These are phyloP conservation scores for Lasius platythorax DNA, from an alignment of 2,888 invertebrate genomes.

Conservation along the genomic window DNA sequence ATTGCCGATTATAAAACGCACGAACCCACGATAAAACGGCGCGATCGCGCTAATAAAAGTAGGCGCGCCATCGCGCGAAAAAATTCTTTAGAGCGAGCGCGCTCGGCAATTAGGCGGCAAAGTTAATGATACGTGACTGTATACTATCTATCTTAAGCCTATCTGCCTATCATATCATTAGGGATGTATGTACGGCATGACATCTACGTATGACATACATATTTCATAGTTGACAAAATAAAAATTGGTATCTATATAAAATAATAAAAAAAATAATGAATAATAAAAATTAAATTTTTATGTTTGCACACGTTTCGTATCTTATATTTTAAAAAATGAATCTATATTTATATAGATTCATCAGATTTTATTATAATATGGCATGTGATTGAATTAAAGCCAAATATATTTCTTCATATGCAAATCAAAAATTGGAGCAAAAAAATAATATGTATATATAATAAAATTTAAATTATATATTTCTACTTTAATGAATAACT, in stretches of 20 bases:
- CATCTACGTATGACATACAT: neutral
- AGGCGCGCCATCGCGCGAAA: neutral
- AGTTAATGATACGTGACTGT: neutral
- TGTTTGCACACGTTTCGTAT: no score
- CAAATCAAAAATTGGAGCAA: no score
- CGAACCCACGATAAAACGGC: conserved; percentile 51
- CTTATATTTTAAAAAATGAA: no score
- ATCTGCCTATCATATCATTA: neutral
- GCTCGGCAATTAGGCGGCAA: neutral
- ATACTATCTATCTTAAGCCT: neutral
- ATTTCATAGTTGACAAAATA: neutral
- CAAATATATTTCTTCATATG: no score
- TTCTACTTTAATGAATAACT: neutral
- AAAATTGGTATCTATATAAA: no score
- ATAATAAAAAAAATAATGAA: neutral
- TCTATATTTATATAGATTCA: no score
- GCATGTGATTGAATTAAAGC: no score
- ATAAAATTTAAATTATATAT: neutral
- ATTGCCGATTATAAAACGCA: conserved; percentile 50
- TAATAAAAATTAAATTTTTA: neutral
- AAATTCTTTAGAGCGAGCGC: neutral
- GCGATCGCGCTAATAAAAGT: conserved; percentile 19
- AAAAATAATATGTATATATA: no score
- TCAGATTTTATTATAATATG: no score
- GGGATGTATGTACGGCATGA: neutral